Conservation (phyloP, 2,888 invertebrate species). For the Fissipunctia ypsillon region DNA sequence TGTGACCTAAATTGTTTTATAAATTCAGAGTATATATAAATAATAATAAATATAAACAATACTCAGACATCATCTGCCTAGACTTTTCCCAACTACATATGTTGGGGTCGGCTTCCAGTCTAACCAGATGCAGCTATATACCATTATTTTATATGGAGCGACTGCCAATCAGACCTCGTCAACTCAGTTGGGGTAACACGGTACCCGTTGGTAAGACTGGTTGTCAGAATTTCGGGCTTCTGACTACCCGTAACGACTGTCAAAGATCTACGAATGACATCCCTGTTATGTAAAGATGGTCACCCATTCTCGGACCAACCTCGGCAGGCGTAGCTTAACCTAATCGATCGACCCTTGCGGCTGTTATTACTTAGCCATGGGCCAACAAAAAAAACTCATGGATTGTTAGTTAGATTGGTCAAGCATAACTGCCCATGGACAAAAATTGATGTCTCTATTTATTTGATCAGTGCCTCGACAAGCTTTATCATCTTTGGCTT, state of each 20-base stretch:
- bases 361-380: not conserved
- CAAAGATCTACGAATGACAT: not conserved
- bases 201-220: too few relatives aligned
- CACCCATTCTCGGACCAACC: not conserved
- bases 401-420: not conserved
- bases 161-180: not conserved
- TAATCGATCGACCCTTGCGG: not conserved
- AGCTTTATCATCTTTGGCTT: conserved; percentile 34
- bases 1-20: not conserved
- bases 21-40: not conserved
- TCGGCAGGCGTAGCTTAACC: not conserved
- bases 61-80: not conserved
- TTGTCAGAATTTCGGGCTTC: too few relatives aligned
- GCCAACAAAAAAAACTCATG: not conserved
- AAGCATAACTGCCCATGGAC: conserved; percentile 9
- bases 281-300: not conserved
- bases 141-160: too few relatives aligned
- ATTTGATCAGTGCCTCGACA: conserved; percentile 8
- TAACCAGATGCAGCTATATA: too few relatives aligned
- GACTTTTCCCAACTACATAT: not conserved
- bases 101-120: not conserved
- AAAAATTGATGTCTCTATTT: conserved; percentile 23
- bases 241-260: not conserved
- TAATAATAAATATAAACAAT: too few relatives aligned
- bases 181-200: too few relatives aligned